Conservation (phyloP, 2,888 invertebrate species). For the Diogma glabrata region DNA sequence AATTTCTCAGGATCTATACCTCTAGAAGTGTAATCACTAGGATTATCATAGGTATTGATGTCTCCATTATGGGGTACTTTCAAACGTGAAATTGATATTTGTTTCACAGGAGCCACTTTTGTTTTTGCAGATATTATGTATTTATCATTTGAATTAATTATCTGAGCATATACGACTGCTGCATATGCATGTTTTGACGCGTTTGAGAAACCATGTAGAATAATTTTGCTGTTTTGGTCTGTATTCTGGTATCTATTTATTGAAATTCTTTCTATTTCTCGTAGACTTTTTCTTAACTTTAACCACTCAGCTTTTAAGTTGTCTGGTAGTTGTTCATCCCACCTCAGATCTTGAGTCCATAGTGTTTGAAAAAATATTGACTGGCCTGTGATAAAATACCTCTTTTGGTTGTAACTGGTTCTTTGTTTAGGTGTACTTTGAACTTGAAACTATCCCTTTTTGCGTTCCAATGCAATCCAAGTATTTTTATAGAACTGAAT, state of each 20-base stretch:
- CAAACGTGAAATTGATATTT: too few relatives aligned
- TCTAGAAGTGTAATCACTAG: too few relatives aligned
- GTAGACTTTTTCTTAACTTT: background rate
- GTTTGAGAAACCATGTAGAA: background rate
- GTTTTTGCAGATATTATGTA: background rate
- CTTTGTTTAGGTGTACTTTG: background rate
- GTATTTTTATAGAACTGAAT: background rate
- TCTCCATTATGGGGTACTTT: too few relatives aligned
- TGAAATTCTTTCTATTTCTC: background rate
- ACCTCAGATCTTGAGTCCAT: background rate
- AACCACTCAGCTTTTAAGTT: background rate
- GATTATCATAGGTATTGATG: too few relatives aligned
- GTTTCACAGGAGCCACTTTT: background rate
- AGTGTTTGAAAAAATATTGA: background rate
- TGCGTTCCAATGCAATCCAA: background rate
- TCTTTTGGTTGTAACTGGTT: background rate
- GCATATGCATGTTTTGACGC: background rate
- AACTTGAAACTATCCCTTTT: background rate
- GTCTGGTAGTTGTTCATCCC: background rate
- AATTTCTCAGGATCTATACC: too few relatives aligned
- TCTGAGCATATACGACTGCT: background rate
- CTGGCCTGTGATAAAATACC: background rate
- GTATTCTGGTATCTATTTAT: too few relatives aligned
- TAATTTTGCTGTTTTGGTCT: too few relatives aligned
- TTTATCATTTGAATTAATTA: background rate